phyloP scores from a whole-genome alignment of 2,888 invertebrate species.

The Eurytoma adleriae region DNA sequence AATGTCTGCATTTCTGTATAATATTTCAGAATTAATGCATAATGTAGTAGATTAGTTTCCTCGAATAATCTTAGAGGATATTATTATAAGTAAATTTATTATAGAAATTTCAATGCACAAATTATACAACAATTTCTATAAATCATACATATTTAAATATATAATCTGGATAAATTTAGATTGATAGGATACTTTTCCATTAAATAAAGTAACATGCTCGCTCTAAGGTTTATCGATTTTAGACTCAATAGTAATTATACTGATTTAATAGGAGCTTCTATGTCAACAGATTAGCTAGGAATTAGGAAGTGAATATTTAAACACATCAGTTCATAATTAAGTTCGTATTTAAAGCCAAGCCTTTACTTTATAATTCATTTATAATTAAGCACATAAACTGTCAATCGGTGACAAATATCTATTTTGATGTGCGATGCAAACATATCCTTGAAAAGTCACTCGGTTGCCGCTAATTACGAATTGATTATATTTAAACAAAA shows the following conservation, averaged over 20 bases:
- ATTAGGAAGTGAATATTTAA: slow-evolving; percentile 37
- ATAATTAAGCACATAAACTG: slow-evolving; percentile 17
- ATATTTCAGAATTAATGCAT: too few relatives aligned
- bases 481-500: too few relatives aligned
- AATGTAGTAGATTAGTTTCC: too few relatives aligned
- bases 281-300: slow-evolving; percentile 22
- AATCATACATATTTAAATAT: too few relatives aligned
- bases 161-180: too few relatives aligned
- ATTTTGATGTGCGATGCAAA: background rate
- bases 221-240: too few relatives aligned
- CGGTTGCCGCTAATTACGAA: background rate
- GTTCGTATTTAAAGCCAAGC: slow-evolving; percentile 6
- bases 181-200: too few relatives aligned
- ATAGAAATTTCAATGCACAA: background rate
- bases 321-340: slow-evolving; percentile 14
- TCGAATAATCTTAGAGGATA: too few relatives aligned
- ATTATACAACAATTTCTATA: too few relatives aligned
- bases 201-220: too few relatives aligned
- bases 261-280: slow-evolving; percentile 11
- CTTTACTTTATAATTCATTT: slow-evolving; percentile 26
- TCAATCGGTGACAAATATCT: slow-evolving; percentile 31
- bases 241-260: background rate
- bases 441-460: slow-evolving; percentile 7
- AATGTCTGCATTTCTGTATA: too few relatives aligned
- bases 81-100: background rate